phyloP scores from a whole-genome alignment of 2,888 invertebrate genomes.

The Mantis religiosa region DNA sequence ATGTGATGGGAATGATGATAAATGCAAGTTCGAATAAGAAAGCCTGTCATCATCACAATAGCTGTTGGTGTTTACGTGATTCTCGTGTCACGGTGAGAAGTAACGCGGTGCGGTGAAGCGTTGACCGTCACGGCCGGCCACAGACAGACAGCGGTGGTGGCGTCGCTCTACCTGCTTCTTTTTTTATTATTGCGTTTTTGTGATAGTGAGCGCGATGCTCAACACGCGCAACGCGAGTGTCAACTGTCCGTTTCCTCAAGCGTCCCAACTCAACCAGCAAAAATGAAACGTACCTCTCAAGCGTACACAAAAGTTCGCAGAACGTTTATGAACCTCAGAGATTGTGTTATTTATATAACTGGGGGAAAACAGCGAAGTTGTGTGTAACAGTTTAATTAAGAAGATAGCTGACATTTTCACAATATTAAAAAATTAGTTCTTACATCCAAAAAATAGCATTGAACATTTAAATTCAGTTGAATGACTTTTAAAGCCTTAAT shows the following conservation, averaged over 20 bases:
- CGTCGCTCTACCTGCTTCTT: not conserved
- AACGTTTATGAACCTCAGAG: no score
- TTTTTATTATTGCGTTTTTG: not conserved
- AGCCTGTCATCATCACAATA: not conserved
- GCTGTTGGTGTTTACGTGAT: not conserved
- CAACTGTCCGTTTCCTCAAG: not conserved
- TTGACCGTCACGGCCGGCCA: not conserved
- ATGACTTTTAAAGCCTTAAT: no score
- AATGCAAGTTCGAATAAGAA: no score
- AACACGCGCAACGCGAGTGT: not conserved
- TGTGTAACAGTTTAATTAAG: no score
- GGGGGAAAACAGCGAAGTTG: no score
- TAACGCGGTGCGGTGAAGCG: not conserved
- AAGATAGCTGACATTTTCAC: no score
- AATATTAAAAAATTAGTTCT: no score
- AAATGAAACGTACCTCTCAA: not conserved
- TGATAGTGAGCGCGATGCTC: not conserved
- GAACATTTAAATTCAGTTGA: no score
- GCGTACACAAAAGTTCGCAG: no score
- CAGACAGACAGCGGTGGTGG: not conserved
- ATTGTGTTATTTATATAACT: no score
- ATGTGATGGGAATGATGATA: no score
- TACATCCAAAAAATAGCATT: no score
- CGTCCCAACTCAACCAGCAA: not conserved
- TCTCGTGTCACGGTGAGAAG: not conserved